phyloP scores from a whole-genome alignment of 1,140 invertebrate genomes.

The Rhyacophila brunnea region DNA sequence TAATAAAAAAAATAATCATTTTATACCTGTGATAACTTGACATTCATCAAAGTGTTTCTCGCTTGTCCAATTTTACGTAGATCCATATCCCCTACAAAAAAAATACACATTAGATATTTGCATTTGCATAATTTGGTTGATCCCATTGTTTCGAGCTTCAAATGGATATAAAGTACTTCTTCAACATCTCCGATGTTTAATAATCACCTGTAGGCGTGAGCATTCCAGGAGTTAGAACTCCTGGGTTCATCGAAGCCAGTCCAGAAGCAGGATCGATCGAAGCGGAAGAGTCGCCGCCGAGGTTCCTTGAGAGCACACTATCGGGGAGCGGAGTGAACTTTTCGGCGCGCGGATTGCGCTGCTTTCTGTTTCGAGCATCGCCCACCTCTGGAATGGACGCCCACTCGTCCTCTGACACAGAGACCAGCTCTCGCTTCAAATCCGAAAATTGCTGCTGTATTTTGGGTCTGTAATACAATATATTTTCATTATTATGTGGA shows the following conservation, averaged over 20 bases:
- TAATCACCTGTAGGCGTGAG: constrained; percentile 62
- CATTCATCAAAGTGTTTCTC: constrained; percentile 98
- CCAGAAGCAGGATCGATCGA: constrained; percentile 85
- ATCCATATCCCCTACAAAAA: constrained; percentile 90
- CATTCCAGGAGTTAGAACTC: constrained; percentile 75
- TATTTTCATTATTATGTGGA: too few species aligned
- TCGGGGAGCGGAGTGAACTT: constrained; percentile 98
- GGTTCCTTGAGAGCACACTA: constrained; percentile 88
- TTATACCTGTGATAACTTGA: constrained; percentile 88
- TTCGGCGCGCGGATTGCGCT: constrained; percentile 91
- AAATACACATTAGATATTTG: too few species aligned
- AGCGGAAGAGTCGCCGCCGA: constrained; percentile 78
- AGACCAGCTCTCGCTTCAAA: constrained; percentile 87
- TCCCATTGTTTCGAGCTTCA: too few species aligned
- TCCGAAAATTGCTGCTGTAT: constrained; percentile 99
- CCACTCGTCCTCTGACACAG: constrained; percentile 93
- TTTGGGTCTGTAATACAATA: constrained; percentile 83
- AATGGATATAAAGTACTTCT: too few species aligned
- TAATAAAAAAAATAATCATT: neutral
- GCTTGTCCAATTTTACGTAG: constrained; percentile 98
- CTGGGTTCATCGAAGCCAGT: constrained; percentile 80
- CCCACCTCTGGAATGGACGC: constrained; percentile 96
- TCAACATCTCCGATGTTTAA: too few species aligned
- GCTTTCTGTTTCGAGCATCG: constrained; percentile 96
- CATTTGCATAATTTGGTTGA: too few species aligned